Percentiles rank a stretch among this genome's conserved stretches.
These are phyloP conservation scores for Kryptopterus vitreolus DNA, from an alignment of 2,797 vertebrate species.

Conservation along the genomic window DNA sequence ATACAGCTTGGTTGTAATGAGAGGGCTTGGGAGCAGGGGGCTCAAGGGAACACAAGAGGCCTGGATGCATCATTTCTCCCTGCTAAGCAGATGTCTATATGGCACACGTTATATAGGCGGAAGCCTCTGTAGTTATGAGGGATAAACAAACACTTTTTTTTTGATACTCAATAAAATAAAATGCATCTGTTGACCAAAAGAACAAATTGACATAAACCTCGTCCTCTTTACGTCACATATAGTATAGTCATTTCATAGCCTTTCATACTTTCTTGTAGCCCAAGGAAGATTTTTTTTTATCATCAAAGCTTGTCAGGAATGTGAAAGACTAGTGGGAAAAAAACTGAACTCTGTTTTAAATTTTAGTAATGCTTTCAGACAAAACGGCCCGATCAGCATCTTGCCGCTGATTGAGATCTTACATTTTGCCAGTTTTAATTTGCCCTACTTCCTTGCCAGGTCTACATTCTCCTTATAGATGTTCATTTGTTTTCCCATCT, in stretches of 20 bases:
- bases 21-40: constrained; percentile 43
- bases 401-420: constrained; percentile 25
- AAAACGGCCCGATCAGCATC: constrained; percentile 18
- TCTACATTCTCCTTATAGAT: constrained; percentile 33
- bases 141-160: constrained; percentile 20
- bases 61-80: constrained; percentile 45
- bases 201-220: constrained; percentile 23
- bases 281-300: neutral
- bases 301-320: constrained; percentile 9
- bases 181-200: neutral
- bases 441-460: constrained; percentile 4
- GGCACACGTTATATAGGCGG: neutral
- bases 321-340: constrained; percentile 10
- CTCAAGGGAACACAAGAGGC: constrained; percentile 40
- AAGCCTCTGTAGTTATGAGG: neutral
- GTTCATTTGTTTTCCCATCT: constrained; percentile 43
- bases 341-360: constrained; percentile 21
- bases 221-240: constrained; percentile 16
- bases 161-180: constrained; percentile 31
- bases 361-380: constrained; percentile 26
- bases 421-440: constrained; percentile 46
- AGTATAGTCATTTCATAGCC: neutral
- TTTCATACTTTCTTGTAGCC: constrained; percentile 3
- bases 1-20: constrained; percentile 57
- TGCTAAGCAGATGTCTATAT: constrained; percentile 47